These are phyloP conservation scores for Pelobates fuscus DNA, from an alignment of 2,113 vertebrate genomes.

Conservation along the genomic window DNA sequence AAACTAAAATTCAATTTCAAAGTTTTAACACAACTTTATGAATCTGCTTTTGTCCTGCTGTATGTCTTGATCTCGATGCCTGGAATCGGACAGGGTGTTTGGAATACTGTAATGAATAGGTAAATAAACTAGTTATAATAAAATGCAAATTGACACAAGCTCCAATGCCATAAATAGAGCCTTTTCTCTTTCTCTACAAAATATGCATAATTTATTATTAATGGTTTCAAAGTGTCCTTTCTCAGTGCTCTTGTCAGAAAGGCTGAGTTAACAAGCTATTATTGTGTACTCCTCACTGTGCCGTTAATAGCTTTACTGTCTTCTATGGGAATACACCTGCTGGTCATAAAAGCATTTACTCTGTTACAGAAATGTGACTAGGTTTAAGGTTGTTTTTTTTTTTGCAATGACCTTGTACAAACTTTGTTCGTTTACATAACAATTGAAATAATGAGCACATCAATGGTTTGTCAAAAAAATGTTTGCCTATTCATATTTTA, in stretches of 20 bases:
- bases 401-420: conserved; percentile 69
- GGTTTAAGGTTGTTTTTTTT: conserved; percentile 61
- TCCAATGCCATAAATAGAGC: conserved; percentile 45
- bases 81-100: no score
- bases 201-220: conserved; percentile 58
- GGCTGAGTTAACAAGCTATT: conserved; percentile 67
- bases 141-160: conserved; percentile 42
- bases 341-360: conserved; percentile 73
- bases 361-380: conserved; percentile 62
- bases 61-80: no score
- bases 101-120: conserved; percentile 25
- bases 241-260: conserved; percentile 59
- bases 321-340: conserved; percentile 70
- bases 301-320: conserved; percentile 68
- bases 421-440: conserved; percentile 46
- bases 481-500: not conserved
- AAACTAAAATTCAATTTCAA: no score
- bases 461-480: conserved; percentile 1
- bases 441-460: conserved; percentile 31
- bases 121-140: conserved; percentile 14
- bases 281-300: conserved; percentile 69
- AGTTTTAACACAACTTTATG: no score
- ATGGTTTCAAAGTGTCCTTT: conserved; percentile 69
- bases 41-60: no score
- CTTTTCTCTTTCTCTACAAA: conserved; percentile 43